Evolutionary conservation across 2,888 invertebrate species (phyloP).

Genomic region (Charanyca ferruginea): DNA sequence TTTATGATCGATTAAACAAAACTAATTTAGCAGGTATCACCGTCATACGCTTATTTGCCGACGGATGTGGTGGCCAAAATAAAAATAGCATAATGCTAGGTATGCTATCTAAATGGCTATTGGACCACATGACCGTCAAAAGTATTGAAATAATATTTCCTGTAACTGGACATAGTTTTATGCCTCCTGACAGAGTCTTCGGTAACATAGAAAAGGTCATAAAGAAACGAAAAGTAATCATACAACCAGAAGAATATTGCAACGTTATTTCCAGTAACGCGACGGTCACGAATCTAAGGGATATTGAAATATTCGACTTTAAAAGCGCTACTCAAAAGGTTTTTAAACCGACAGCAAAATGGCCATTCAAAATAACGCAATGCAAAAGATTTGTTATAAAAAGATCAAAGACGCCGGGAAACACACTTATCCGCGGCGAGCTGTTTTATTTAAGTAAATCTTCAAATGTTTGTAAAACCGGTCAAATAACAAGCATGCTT

Average conservation of each 20-base stretch:
- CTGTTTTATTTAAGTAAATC: slow-evolving; percentile 8
- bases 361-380: slow-evolving; percentile 30
- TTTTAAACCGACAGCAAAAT: slow-evolving; percentile 33
- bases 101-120: slow-evolving; percentile 58
- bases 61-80: slow-evolving; percentile 63
- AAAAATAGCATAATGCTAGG: slow-evolving; percentile 62
- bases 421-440: slow-evolving; percentile 7
- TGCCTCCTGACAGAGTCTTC: slow-evolving; percentile 30
- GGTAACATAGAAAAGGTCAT: slow-evolving; percentile 43
- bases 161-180: slow-evolving; percentile 44
- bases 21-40: slow-evolving; percentile 25
- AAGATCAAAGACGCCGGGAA: slow-evolving; percentile 8
- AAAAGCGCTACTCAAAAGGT: slow-evolving; percentile 24
- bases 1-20: slow-evolving; percentile 54
- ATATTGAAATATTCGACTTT: slow-evolving; percentile 32
- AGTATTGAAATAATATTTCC: slow-evolving; percentile 46
- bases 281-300: slow-evolving; percentile 18
- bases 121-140: slow-evolving; percentile 46
- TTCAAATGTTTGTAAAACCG: not conserved
- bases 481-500: slow-evolving; percentile 1
- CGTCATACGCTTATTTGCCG: slow-evolving; percentile 43
- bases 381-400: slow-evolving; percentile 11
- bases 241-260: slow-evolving; percentile 26
- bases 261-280: not conserved
- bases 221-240: slow-evolving; percentile 26